These are phyloP conservation scores for Drosophila parabipectinata DNA, from an alignment of 1,140 invertebrate species.

Conservation along the genomic window DNA sequence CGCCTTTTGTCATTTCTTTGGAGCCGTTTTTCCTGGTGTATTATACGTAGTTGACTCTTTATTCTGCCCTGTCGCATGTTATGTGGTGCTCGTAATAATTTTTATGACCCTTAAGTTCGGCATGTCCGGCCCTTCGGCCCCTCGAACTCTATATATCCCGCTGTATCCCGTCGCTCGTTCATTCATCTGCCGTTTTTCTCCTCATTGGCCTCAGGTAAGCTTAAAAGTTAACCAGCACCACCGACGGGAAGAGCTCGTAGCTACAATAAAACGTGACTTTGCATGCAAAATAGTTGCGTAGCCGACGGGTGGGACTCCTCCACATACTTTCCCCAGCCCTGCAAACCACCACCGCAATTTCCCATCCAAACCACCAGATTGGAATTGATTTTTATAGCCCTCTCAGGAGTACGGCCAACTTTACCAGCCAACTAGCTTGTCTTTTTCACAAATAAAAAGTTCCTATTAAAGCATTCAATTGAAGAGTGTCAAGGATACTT, in stretches of 20 bases:
- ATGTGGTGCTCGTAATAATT: conserved; percentile 74
- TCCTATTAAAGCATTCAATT: not conserved
- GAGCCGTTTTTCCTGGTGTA: not conserved
- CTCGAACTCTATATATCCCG: not conserved
- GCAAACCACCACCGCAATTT: not conserved
- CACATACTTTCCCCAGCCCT: not conserved
- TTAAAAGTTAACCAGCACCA: conserved; percentile 68
- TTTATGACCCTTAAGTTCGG: conserved; percentile 75
- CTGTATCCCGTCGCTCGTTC: conserved; percentile 3
- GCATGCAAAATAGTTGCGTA: conserved; percentile 80
- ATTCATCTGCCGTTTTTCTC: conserved; percentile 16
- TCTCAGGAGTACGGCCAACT: conserved; percentile 30
- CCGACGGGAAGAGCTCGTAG: conserved; percentile 60
- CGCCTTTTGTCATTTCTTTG: conserved; percentile 15
- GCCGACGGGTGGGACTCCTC: conserved; percentile 27
- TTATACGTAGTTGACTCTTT: not conserved
- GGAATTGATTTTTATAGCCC: conserved; percentile 69
- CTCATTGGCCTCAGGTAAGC: conserved; percentile 67
- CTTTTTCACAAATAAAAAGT: conserved; percentile 4
- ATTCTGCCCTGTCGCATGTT: conserved; percentile 22
- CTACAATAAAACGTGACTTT: conserved; percentile 80
- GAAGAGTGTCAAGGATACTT: not conserved
- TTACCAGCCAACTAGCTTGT: conserved; percentile 7
- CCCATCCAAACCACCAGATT: conserved; percentile 28
- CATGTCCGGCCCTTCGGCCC: conserved; percentile 29